phyloP scores from a whole-genome alignment of 2,797 vertebrate genomes.

The Cuniculus paca region DNA sequence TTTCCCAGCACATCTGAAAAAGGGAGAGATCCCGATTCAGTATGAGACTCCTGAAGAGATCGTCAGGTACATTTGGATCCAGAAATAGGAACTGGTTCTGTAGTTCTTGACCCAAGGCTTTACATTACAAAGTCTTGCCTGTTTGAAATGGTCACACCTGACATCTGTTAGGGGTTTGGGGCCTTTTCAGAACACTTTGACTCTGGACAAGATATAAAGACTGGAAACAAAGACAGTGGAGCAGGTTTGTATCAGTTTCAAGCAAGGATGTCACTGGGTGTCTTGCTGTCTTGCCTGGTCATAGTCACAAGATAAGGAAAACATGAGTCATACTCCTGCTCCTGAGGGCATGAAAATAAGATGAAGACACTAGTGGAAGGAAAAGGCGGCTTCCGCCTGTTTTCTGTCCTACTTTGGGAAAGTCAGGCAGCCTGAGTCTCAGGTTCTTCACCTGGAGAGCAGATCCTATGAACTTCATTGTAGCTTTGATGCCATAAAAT shows the following conservation, averaged over 20 bases:
- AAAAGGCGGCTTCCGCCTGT: not conserved
- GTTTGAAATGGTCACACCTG: slow-evolving; percentile 30
- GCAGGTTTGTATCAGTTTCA: not conserved
- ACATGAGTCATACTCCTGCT: not conserved
- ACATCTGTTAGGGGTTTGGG: not conserved
- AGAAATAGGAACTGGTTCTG: slow-evolving; percentile 39
- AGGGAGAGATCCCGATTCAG: not conserved
- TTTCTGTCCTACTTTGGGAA: not conserved
- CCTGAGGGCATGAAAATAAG: not conserved
- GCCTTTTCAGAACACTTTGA: not conserved
- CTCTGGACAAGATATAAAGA: not conserved
- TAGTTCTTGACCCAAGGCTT: not conserved
- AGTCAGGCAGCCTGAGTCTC: not conserved
- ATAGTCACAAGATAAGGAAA: not conserved
- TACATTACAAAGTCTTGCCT: not conserved
- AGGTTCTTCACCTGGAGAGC: not conserved
- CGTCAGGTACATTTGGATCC: not conserved
- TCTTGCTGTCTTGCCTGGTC: not conserved
- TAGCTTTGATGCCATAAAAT: not conserved
- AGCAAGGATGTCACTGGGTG: not conserved
- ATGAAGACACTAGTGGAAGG: not conserved
- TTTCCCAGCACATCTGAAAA: not conserved
- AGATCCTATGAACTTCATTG: not conserved
- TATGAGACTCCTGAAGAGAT: not conserved
- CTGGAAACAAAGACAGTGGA: not conserved